These are phyloP conservation scores for Phengaris arion DNA, from an alignment of 2,888 invertebrate genomes.

Conservation along the genomic window DNA sequence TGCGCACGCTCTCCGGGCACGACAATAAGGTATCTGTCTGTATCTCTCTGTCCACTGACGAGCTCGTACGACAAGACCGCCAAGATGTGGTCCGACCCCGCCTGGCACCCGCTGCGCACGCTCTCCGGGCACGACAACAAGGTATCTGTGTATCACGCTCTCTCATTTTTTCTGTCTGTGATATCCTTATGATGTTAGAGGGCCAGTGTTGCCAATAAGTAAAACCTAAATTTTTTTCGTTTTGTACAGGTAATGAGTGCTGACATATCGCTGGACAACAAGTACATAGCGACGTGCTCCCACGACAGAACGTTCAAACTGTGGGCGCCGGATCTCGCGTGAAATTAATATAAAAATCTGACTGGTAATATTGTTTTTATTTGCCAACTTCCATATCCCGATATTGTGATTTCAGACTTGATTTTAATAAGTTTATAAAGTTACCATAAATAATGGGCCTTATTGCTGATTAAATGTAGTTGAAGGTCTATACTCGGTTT, in stretches of 20 bases:
- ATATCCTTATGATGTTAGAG: no score
- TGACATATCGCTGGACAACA: slow-evolving; percentile 93
- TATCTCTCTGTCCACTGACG: slow-evolving; percentile 81
- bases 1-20: slow-evolving; percentile 96
- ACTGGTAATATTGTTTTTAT: neutral
- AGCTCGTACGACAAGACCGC: slow-evolving; percentile 95
- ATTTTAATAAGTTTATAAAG: no score
- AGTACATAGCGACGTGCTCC: slow-evolving; percentile 94
- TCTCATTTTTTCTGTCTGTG: no score
- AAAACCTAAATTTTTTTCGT: neutral
- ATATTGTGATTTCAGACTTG: no score
- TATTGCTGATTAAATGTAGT: no score
- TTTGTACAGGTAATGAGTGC: slow-evolving; percentile 87
- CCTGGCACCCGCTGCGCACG: slow-evolving; percentile 98
- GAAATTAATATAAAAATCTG: slow-evolving; percentile 30
- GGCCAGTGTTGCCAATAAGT: neutral
- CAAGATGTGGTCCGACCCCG: slow-evolving; percentile 97
- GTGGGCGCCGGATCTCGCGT: slow-evolving; percentile 89
- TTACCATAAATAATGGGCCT: no score
- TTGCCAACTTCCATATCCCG: neutral
- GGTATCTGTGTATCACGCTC: slow-evolving; percentile 46
- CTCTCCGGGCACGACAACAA: slow-evolving; percentile 97
- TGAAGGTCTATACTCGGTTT: no score
- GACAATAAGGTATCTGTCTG: slow-evolving; percentile 85
- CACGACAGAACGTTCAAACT: slow-evolving; percentile 98